Conservation (phyloP, 2,113 vertebrate genomes). For the Chaetura pelagica region DNA sequence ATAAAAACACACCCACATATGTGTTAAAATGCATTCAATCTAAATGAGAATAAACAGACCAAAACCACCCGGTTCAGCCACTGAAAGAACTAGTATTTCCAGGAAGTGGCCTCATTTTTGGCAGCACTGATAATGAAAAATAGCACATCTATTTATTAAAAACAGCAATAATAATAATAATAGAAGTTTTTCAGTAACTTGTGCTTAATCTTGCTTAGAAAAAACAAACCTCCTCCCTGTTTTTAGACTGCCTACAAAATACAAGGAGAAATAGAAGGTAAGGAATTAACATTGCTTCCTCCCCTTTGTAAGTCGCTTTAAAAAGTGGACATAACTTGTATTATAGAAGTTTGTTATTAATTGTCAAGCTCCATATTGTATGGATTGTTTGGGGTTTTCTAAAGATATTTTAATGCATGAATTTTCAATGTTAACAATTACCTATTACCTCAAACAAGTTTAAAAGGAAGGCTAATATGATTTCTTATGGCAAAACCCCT, state of each 20-base stretch:
- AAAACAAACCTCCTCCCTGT: neutral
- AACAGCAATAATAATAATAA: neutral
- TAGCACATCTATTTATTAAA: neutral
- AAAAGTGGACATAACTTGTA: conserved; percentile 14
- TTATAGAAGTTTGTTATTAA: conserved; percentile 63
- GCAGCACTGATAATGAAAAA: neutral
- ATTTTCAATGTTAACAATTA: conserved; percentile 70
- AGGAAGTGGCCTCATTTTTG: neutral
- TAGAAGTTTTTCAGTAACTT: neutral
- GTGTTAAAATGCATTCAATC: neutral
- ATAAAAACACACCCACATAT: neutral
- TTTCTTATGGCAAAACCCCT: conserved; percentile 59
- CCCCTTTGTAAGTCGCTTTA: neutral
- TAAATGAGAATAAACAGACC: neutral
- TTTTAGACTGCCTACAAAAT: neutral
- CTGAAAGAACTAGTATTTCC: neutral
- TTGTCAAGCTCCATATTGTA: conserved; percentile 27
- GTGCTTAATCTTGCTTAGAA: neutral
- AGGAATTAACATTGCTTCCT: neutral
- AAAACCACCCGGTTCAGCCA: neutral
- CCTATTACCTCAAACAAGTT: conserved; percentile 69
- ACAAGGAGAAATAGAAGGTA: neutral
- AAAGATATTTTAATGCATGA: conserved; percentile 59
- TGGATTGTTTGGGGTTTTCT: neutral
- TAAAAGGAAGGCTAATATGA: conserved; percentile 69